These are phyloP conservation scores for Callimorpha dominula DNA, from an alignment of 2,888 invertebrate genomes.

Conservation along the genomic window DNA sequence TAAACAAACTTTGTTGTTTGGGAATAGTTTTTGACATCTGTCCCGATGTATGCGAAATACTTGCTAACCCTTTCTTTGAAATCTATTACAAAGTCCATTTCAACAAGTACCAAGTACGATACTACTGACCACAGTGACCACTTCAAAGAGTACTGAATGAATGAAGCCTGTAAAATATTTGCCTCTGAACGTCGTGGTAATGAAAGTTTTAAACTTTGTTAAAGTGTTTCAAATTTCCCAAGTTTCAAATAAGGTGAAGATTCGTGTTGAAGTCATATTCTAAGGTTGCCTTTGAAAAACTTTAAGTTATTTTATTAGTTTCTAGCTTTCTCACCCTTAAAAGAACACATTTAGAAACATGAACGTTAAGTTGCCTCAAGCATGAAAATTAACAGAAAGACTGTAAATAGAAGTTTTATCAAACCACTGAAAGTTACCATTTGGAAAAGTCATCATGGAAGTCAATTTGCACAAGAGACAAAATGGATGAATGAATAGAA, in stretches of 20 bases:
- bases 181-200: conserved; percentile 1
- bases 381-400: background rate
- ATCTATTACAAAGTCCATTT: conserved; percentile 58
- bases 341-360: background rate
- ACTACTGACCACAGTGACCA: conserved; percentile 56
- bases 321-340: background rate
- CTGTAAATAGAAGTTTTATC: background rate
- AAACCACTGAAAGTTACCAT: background rate
- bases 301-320: conserved; percentile 3
- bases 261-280: background rate
- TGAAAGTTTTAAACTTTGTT: conserved; percentile 16
- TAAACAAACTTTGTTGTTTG: background rate
- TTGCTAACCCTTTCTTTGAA: conserved; percentile 27
- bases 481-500: background rate
- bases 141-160: conserved; percentile 50
- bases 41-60: conserved; percentile 1
- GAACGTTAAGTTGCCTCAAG: background rate
- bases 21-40: background rate
- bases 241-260: conserved; percentile 11
- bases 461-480: background rate
- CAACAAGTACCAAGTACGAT: conserved; percentile 43
- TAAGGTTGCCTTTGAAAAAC: conserved; percentile 6
- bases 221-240: conserved; percentile 16
- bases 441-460: background rate
- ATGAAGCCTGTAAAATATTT: conserved; percentile 35